Percentiles rank a stretch among this genome's conserved stretches.
phyloP scores from a whole-genome alignment of 2,113 vertebrate species.

The Hippocampus guttulatus region DNA sequence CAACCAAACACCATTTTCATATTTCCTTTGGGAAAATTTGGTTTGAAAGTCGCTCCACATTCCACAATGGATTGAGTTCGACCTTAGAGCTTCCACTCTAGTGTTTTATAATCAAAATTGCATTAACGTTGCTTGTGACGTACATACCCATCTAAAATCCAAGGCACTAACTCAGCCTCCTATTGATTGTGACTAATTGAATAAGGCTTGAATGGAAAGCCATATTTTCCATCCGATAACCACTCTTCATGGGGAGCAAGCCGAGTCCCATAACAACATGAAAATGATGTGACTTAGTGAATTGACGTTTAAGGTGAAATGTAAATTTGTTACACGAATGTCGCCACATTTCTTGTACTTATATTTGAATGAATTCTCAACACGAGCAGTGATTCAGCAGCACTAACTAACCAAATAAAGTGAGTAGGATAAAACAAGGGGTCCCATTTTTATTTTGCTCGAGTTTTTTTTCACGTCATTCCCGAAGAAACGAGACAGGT shows the following conservation, averaged over 20 bases:
- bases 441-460: neutral
- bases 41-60: neutral
- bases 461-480: conserved; percentile 19
- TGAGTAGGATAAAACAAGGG: conserved; percentile 2
- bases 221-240: conserved; percentile 7
- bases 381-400: neutral
- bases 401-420: no score
- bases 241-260: neutral
- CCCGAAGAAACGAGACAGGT: conserved; percentile 14
- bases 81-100: neutral
- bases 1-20: neutral
- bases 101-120: neutral
- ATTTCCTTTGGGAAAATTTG: neutral
- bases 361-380: neutral
- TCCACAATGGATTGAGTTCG: neutral
- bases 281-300: neutral
- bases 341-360: neutral
- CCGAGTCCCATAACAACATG: neutral
- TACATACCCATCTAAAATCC: conserved; percentile 21
- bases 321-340: neutral
- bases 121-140: neutral
- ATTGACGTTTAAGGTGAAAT: neutral
- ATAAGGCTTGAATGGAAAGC: conserved; percentile 43
- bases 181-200: conserved; percentile 57
- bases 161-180: conserved; percentile 24